Base-by-base conservation (phyloP, 2,797 vertebrate species). In the Dromococcyx pavoninus region DNA sequence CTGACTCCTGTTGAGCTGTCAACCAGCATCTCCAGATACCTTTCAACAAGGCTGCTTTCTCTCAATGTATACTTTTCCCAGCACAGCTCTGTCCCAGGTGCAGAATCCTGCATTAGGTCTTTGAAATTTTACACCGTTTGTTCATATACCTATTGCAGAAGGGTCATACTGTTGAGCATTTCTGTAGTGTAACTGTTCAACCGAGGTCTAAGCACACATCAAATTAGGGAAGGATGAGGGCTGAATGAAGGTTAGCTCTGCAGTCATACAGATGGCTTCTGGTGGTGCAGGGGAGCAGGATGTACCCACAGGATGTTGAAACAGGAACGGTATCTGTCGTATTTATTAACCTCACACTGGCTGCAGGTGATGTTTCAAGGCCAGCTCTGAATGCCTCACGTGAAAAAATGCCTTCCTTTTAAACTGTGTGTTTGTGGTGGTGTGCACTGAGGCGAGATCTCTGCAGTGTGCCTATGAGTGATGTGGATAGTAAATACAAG, bases 361-460 rank as follows among this genome's bases (percentile, higher is more conserved):
- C 37, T 94, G 48, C 62, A 84, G 58, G 43, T 51, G 80, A 89
- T 37, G 39, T 25, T 84, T 39, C 48, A 67, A 73, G 56, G 51
- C 81, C 82, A 84, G 8, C 23, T 75, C 77, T 23, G 61, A 72
- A 17, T 17, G 21, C 32, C 27, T 84, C 28, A 44, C 5, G 3
- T 30, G 60, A 85, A 91, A 84, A 67, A 91, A n/a, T 7, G 21
- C 43, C 50, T 86, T 91, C 56, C 2, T 1, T 46, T 84, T 37
- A 44, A 94, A 13, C 11, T 27, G 11, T 41, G 5, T 0, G 0
- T 37, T 61, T 79, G 56, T 43, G 54, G 54, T 82, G 30, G n/a
- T 58, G 25, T 41, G 56, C 1, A 0, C 39, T 33, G 46, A 50
- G 41, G 32, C 0, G 0, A 16, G 25, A 64, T 74, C 28, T 88